Percentiles rank a stretch among this genome's conserved stretches.
These are phyloP conservation scores for Melanogrammus aeglefinus DNA, from an alignment of 2,797 vertebrate species.

Conservation along the genomic window DNA sequence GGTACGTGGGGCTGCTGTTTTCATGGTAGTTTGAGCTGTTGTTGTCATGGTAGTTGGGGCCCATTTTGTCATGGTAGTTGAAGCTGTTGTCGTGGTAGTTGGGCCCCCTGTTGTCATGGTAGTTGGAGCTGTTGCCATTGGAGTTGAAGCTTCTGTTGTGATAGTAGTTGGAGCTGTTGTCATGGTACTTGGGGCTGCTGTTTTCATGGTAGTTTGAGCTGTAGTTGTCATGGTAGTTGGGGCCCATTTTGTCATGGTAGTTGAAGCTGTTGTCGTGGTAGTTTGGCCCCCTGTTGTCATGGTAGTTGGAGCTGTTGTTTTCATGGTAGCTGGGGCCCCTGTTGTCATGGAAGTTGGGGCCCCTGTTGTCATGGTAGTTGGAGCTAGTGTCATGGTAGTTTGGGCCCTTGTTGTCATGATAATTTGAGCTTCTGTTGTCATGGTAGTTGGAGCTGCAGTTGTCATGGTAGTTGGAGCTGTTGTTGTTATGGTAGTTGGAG, in stretches of 20 bases:
- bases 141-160: too few species aligned
- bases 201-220: background rate
- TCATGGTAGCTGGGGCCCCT: too few species aligned
- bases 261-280: background rate
- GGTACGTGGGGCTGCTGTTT: background rate
- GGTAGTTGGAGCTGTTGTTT: too few species aligned
- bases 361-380: too few species aligned
- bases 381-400: background rate
- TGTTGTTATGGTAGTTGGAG: background rate
- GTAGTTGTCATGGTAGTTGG: rapidly evolving
- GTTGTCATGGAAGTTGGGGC: too few species aligned
- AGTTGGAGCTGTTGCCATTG: rapidly evolving
- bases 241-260: too few species aligned
- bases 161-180: background rate
- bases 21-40: background rate
- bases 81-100: too few species aligned
- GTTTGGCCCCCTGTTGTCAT: background rate
- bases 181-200: rapidly evolving
- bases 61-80: background rate
- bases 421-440: too few species aligned
- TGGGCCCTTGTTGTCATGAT: background rate
- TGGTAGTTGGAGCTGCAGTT: too few species aligned
- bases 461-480: background rate
- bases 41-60: background rate
- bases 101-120: background rate